phyloP scores from a whole-genome alignment of 2,797 vertebrate genomes.

The Arnoldichthys spilopterus region DNA sequence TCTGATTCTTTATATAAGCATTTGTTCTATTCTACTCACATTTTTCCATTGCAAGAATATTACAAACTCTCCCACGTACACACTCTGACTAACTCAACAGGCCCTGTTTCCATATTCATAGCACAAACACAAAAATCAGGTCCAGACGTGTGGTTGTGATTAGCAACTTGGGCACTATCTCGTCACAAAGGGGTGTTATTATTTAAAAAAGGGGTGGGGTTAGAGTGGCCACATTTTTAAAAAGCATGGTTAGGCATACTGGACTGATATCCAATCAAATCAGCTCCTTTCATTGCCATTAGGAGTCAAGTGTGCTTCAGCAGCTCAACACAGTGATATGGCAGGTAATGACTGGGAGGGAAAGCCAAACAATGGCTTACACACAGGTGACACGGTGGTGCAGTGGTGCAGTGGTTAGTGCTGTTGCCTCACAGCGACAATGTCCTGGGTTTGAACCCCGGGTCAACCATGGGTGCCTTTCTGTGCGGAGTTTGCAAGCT shows the following conservation, averaged over 20 bases:
- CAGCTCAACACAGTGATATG: neutral
- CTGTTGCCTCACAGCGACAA: no score
- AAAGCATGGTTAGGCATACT: neutral
- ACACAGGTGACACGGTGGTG: no score
- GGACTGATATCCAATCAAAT: neutral
- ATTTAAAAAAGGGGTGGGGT: no score
- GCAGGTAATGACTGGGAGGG: neutral
- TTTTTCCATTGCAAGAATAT: neutral
- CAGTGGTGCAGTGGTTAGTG: no score
- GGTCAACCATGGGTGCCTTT: no score
- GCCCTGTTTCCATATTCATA: neutral
- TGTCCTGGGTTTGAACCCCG: no score
- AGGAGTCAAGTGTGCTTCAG: neutral
- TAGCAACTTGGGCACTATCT: neutral
- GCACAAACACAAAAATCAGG: neutral
- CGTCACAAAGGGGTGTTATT: no score
- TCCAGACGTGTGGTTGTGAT: neutral
- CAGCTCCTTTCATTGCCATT: neutral
- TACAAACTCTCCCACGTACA: neutral
- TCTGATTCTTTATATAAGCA: slow-evolving; percentile 12
- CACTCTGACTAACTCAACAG: neutral
- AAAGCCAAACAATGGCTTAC: no score
- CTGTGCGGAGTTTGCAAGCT: no score
- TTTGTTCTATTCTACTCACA: slow-evolving; percentile 10
- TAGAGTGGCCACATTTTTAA: neutral